These are phyloP conservation scores for Drosophila siamana DNA, from an alignment of 2,888 invertebrate genomes.

Conservation along the genomic window DNA sequence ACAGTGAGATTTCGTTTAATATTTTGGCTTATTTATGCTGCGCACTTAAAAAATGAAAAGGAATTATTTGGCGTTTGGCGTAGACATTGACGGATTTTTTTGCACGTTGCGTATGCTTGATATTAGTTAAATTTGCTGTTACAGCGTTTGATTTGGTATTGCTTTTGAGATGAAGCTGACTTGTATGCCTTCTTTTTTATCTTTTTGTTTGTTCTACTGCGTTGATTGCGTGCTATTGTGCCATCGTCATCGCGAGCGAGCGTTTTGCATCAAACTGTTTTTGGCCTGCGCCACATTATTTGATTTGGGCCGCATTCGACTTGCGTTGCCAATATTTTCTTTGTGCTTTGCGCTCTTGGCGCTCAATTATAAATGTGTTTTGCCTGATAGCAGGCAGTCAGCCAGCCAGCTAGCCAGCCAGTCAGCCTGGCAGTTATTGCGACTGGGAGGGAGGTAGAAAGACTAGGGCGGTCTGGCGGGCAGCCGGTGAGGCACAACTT, in stretches of 20 bases:
- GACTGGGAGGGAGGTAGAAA: background rate
- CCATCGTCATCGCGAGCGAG: constrained; percentile 75
- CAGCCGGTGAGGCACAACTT: constrained; percentile 45
- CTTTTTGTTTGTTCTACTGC: background rate
- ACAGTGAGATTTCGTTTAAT: constrained; percentile 36
- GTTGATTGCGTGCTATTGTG: constrained; percentile 67
- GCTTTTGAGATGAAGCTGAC: constrained; percentile 18
- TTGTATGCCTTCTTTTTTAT: constrained; percentile 8
- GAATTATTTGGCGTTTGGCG: constrained; percentile 35
- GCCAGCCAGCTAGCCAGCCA: constrained; percentile 32
- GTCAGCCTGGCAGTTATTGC: constrained; percentile 22
- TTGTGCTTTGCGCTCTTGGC: constrained; percentile 40
- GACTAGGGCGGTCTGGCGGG: background rate
- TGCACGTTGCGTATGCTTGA: constrained; percentile 71
- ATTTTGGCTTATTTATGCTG: constrained; percentile 31
- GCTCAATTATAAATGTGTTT: constrained; percentile 70
- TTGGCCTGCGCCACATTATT: constrained; percentile 70
- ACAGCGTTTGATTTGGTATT: constrained; percentile 3
- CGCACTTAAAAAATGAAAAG: constrained; percentile 67
- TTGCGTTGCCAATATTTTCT: constrained; percentile 50
- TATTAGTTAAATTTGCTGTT: constrained; percentile 52
- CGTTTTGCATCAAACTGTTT: constrained; percentile 79
- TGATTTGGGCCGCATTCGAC: constrained; percentile 68
- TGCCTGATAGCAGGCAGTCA: constrained; percentile 66
- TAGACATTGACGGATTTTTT: constrained; percentile 20